Evolutionary conservation across 2,888 invertebrate species (phyloP).

Genomic region (Cerastis leucographa): DNA sequence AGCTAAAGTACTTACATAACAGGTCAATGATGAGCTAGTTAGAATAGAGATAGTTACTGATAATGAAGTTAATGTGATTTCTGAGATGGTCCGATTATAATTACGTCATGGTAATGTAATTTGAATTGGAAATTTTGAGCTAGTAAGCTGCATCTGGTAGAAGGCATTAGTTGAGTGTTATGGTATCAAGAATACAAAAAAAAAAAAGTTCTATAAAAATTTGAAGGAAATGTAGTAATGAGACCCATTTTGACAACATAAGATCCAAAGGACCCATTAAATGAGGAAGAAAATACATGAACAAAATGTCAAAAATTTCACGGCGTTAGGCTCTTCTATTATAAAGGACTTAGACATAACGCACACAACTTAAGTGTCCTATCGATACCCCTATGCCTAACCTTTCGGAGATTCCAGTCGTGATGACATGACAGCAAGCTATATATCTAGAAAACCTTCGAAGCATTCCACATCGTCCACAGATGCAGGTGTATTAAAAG

Average conservation of each 20-base stretch:
- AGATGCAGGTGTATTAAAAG: conserved; percentile 40
- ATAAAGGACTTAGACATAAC: neutral
- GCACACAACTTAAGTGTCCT: neutral
- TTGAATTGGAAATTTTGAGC: conserved; percentile 39
- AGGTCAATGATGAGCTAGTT: conserved; percentile 60
- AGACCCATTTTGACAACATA: neutral
- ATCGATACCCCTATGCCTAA: neutral
- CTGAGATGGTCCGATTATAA: conserved; percentile 34
- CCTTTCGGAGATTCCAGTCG: neutral
- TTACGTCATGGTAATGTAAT: conserved; percentile 45
- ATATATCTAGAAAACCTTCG: neutral
- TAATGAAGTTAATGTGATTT: conserved; percentile 60
- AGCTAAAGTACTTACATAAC: conserved; percentile 45
- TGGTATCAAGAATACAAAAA: neutral
- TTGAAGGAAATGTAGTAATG: neutral
- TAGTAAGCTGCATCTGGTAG: neutral
- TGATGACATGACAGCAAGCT: neutral
- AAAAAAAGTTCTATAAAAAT: neutral
- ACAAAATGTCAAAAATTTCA: neutral
- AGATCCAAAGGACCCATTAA: neutral
- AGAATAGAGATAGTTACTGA: conserved; percentile 44
- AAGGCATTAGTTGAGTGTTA: neutral
- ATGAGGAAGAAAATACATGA: neutral
- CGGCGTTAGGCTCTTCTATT: neutral
- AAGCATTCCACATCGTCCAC: neutral